Evolutionary conservation across 1,140 invertebrate species (phyloP), one percentile per base, ranked within the genome.

Genomic region (Stegodyphus dumicola): DNA sequence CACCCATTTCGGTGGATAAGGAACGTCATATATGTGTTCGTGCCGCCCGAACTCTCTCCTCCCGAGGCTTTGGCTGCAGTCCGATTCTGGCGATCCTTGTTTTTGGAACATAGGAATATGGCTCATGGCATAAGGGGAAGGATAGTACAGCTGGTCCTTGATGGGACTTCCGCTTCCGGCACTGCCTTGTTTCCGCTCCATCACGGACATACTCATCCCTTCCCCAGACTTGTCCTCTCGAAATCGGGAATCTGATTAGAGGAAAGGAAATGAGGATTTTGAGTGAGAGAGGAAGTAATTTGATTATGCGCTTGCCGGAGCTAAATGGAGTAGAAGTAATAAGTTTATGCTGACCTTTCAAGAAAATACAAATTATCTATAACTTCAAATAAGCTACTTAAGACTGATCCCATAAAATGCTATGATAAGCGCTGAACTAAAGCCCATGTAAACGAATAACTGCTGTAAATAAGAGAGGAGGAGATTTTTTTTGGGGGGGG

Each of bases 61-160:
- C 33, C 33, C 33, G 51, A 87, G 53, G 17, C 67, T 87, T 11
- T 84, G 86, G 6, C 83, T 75, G 67, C 80, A 73, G n/a, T 88
- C 84, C 13, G 71, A 78, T 67, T 85, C 85, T 17, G 77, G 56
- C 51, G 80, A 78, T 18, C 65, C 76, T 11, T 70, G 80, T 48
- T 86, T 86, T 33, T 84, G 86, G 75, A 76, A 83, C 87, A 86
- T 77, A 52, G 84, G 83, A 5, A 88, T 66, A 9, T 85, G 80
- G 74, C 87, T 88, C 86, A 88, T 87, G 67, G 88, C 88, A 49
- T 88, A 88, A 6, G 88, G 88, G 48, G 88, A 88, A n/a, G 88
- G 88, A 85, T 87, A 88, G 60, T 88, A 88, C 15, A 88, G 85
- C 49, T 83, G 84, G 69, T 85, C 85, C 51, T 86, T 87, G 70